These are phyloP conservation scores for Mylabris sibirica DNA, from an alignment of 2,888 invertebrate species.

Conservation along the genomic window DNA sequence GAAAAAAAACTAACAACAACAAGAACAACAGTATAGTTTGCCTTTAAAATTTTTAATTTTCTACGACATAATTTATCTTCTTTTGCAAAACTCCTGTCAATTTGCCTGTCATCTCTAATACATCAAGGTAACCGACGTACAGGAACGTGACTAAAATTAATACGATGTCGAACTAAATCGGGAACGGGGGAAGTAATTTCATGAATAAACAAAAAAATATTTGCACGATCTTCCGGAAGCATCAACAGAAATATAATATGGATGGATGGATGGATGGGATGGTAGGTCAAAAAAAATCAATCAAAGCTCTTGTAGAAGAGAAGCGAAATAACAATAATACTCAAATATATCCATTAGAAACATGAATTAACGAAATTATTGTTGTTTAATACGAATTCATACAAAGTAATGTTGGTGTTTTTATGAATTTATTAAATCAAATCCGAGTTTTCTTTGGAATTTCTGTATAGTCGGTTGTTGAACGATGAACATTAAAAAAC, in stretches of 20 bases:
- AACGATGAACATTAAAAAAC: slow-evolving; percentile 38
- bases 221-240: slow-evolving; percentile 21
- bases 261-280: slow-evolving; percentile 1
- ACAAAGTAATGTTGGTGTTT: neutral
- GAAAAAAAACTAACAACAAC: slow-evolving; percentile 30
- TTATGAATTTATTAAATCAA: slow-evolving; percentile 24
- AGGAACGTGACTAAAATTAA: slow-evolving; percentile 61
- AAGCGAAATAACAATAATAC: neutral
- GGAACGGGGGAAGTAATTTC: slow-evolving; percentile 48
- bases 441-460: slow-evolving; percentile 23
- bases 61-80: slow-evolving; percentile 58
- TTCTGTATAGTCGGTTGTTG: neutral
- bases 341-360: neutral
- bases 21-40: slow-evolving; percentile 42
- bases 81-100: slow-evolving; percentile 60
- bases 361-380: slow-evolving; percentile 10
- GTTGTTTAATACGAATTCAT: slow-evolving; percentile 16
- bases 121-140: slow-evolving; percentile 58
- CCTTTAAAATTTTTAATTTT: slow-evolving; percentile 54
- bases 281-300: neutral
- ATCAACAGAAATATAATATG: slow-evolving; percentile 8
- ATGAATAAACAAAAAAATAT: slow-evolving; percentile 50
- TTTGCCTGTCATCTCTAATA: slow-evolving; percentile 61
- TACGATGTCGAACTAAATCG: slow-evolving; percentile 53
- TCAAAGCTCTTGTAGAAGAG: neutral